Evolutionary conservation across 92 coral and sea anemone species (phyloP), one percentile per base, ranked within the genome.

Genomic region (Umimayanthus kanabou): DNA sequence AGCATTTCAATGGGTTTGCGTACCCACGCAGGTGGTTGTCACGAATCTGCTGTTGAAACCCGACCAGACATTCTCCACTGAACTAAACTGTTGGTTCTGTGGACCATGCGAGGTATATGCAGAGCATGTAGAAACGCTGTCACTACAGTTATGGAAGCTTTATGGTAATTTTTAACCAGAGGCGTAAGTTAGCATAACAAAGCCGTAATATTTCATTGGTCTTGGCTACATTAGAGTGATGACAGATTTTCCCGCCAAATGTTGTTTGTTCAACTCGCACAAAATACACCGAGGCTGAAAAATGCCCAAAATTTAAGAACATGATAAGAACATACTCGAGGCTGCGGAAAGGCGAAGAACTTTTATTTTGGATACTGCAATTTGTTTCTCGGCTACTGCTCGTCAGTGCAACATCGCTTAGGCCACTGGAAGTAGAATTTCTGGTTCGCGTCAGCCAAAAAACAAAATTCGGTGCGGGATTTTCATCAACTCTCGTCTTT

Each of bases 51-150:
- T 66, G 40, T 75, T n/a, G 29, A 39, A 6, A 49, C 26, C 82
- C 84, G 77, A 25, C 84, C 11, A 47, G 71, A 81, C 77, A 23
- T 73, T 74, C 73, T 39, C 75, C 16, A 14, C 45, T 25, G 39
- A 69, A 53, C 47, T 69, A 10, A 82, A 71, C 69, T 70, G 3
- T 67, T 69, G 39, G 76, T 39, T 18, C 50, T 16, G 42, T 45
- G 25, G 39, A 29, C 29, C 10, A 58, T 26, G 39, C 23, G 61
- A 80, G 94, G 84, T 94, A 94, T 89, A 91, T 94, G 95, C 98
- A 94, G 98, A 93, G 93, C 98, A 89, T 94, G 94, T 94, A 94
- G 98, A 94, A 94, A 94, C 93, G 98, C 98, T 83, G 77, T 33
- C 42, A 70, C 66, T 29, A 30, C 77, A 73, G 67, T 20, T 65